A percentile compares a stretch with the other conserved stretches of the same genome.
phyloP scores from a whole-genome alignment of 2,797 vertebrate genomes.

The Leptodactylus fallax region DNA sequence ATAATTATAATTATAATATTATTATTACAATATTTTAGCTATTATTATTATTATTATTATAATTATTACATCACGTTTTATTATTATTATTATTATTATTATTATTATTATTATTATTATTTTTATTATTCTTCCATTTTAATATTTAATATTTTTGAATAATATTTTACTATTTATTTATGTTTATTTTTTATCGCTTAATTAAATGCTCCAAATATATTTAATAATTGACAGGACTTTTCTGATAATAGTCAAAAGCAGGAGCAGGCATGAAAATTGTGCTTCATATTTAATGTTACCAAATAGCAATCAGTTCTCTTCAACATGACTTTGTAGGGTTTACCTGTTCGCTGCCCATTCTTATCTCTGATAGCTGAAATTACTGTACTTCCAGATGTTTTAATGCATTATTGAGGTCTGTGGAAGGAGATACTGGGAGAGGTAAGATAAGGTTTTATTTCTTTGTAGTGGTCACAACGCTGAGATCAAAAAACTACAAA shows the following conservation, averaged over 20 bases:
- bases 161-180: neutral
- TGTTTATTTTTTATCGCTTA: slow-evolving; percentile 71
- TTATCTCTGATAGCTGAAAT: slow-evolving; percentile 87
- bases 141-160: neutral
- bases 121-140: neutral
- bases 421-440: slow-evolving; percentile 85
- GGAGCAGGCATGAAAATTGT: slow-evolving; percentile 73
- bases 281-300: slow-evolving; percentile 81
- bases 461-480: slow-evolving; percentile 85
- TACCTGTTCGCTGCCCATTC: slow-evolving; percentile 85
- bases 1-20: no score
- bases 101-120: neutral
- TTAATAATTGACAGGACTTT: slow-evolving; percentile 77
- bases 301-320: slow-evolving; percentile 85
- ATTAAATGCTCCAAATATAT: slow-evolving; percentile 73
- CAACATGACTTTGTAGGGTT: slow-evolving; percentile 85
- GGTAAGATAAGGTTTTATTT: slow-evolving; percentile 88
- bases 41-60: neutral
- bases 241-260: slow-evolving; percentile 71
- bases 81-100: neutral
- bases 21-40: neutral
- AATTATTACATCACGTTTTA: no score
- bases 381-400: slow-evolving; percentile 85
- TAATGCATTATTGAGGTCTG: slow-evolving; percentile 84
- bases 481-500: slow-evolving; percentile 85